Evolutionary conservation across 2,888 invertebrate species (phyloP).

Genomic region (Silvanus unidentatus): DNA sequence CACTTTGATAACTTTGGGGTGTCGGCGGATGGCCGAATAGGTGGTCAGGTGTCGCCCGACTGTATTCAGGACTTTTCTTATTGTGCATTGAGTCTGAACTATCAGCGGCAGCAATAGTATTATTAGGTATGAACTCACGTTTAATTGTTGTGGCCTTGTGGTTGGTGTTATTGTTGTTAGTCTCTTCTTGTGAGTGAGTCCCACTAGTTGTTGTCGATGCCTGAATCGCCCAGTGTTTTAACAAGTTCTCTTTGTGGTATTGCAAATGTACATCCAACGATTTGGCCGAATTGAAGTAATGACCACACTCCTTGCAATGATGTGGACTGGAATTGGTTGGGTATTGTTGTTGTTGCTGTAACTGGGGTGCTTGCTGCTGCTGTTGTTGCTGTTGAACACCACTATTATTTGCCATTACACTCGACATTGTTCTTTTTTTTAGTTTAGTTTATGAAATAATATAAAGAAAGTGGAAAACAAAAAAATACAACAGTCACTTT

Average conservation of each 20-base stretch:
- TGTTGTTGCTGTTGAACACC: constrained; percentile 28
- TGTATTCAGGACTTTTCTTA: constrained; percentile 55
- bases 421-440: constrained; percentile 15
- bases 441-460: constrained; percentile 9
- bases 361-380: too few relatives aligned
- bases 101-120: constrained; percentile 63
- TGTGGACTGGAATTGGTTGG: constrained; percentile 52
- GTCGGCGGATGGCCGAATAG: constrained; percentile 60
- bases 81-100: constrained; percentile 65
- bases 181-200: constrained; percentile 47
- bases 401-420: constrained; percentile 42
- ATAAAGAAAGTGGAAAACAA: constrained; percentile 36
- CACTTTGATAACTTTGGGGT: constrained; percentile 61
- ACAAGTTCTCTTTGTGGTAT: constrained; percentile 69
- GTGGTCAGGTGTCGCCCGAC: constrained; percentile 54
- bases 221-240: constrained; percentile 66
- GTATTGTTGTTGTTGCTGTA: constrained; percentile 35
- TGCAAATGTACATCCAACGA: constrained; percentile 74
- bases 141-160: constrained; percentile 42
- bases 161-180: constrained; percentile 59
- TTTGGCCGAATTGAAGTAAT: constrained; percentile 68
- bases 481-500: constrained; percentile 45
- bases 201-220: constrained; percentile 42
- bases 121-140: constrained; percentile 53
- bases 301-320: constrained; percentile 71